phyloP scores from a whole-genome alignment of 2,797 vertebrate genomes.

The Varecia variegata region DNA sequence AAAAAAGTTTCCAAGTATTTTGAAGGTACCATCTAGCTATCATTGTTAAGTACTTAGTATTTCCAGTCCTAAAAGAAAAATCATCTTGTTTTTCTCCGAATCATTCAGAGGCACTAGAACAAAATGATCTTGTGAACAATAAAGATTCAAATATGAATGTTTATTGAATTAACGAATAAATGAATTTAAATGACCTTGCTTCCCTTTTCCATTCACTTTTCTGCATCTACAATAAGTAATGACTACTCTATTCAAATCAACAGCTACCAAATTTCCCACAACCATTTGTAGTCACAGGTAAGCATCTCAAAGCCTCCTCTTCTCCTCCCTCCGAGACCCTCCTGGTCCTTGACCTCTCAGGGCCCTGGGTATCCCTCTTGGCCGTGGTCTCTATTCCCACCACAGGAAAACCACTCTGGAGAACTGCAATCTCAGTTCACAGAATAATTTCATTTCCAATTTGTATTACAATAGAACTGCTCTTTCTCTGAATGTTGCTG shows the following conservation, averaged over 20 bases:
- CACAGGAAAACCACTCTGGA: not conserved
- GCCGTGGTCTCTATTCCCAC: not conserved
- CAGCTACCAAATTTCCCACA: not conserved
- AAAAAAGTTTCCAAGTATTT: not conserved
- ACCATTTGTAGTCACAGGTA: not conserved
- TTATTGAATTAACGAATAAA: slow-evolving; percentile 2
- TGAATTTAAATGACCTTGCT: not conserved
- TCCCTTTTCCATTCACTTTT: not conserved
- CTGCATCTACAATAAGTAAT: not conserved
- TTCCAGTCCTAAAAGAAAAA: not conserved
- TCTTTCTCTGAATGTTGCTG: not conserved
- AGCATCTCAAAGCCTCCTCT: not conserved
- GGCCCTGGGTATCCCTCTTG: not conserved
- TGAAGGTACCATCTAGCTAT: not conserved
- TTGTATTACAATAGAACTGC: not conserved
- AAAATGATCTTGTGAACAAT: not conserved
- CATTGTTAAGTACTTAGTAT: not conserved
- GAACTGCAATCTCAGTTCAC: not conserved
- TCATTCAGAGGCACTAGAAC: not conserved
- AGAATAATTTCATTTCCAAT: not conserved
- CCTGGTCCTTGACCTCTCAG: not conserved
- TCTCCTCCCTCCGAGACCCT: not conserved
- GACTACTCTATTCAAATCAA: not conserved
- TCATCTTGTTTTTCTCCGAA: slow-evolving; percentile 22
- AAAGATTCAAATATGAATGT: slow-evolving; percentile 11